Evolutionary conservation across 2,113 vertebrate species (phyloP).

Genomic region (Leucopsar rothschildi): DNA sequence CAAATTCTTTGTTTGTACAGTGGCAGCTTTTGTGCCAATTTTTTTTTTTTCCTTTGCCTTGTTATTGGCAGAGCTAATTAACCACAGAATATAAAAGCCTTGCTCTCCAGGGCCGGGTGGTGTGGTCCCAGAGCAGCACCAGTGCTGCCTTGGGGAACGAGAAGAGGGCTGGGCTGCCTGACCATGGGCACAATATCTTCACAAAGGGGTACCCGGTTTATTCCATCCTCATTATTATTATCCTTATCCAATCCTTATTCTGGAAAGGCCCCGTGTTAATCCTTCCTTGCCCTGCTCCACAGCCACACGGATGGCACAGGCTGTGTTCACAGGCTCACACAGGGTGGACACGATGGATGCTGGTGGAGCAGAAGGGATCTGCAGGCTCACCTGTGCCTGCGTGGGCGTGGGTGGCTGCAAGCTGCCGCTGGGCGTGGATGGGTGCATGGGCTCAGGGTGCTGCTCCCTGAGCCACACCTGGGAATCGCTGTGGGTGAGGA

Average conservation of each 20-base stretch:
- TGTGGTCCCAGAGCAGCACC: not conserved
- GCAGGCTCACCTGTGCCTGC: not conserved
- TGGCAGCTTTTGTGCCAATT: not conserved
- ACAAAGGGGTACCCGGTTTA: not conserved
- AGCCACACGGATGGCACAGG: not conserved
- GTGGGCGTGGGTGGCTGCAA: not conserved
- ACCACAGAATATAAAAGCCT: slow-evolving; percentile 19
- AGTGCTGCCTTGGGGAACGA: not conserved
- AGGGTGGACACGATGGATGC: rapidly evolving
- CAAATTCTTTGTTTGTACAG: slow-evolving; percentile 32
- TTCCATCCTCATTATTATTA: not conserved
- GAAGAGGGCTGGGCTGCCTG: not conserved
- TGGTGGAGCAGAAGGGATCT: not conserved
- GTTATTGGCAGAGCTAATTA: slow-evolving; percentile 58
- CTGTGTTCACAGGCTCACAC: not conserved
- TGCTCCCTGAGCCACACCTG: not conserved
- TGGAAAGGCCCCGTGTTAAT: not conserved
- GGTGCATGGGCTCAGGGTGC: rapidly evolving
- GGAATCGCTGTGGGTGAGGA: not conserved
- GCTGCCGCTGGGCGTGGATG: not conserved
- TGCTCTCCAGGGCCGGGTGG: not conserved
- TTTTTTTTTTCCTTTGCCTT: not conserved
- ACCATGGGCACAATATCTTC: not conserved
- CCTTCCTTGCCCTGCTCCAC: not conserved
- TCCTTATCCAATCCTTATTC: not conserved